Conservation (phyloP, 2,888 invertebrate genomes). For the Eudemis profundana region DNA sequence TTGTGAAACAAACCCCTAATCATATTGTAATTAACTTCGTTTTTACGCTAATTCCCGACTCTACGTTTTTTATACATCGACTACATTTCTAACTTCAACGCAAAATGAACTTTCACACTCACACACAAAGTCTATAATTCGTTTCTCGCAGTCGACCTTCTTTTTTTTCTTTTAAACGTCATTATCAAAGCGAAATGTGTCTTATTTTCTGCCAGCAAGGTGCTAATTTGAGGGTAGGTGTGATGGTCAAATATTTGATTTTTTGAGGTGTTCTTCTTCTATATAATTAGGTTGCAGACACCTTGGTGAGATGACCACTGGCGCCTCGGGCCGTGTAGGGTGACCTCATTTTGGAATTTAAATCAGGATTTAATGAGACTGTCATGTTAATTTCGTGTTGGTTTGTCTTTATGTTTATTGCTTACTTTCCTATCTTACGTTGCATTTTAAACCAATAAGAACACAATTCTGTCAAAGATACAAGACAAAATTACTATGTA, state of each 20-base stretch:
- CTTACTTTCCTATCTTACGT: background rate
- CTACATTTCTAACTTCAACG: background rate
- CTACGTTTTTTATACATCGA: conserved; percentile 1
- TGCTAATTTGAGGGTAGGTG: conserved; percentile 47
- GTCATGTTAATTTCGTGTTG: conserved; percentile 4
- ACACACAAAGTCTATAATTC: background rate
- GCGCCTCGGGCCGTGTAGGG: conserved; percentile 70
- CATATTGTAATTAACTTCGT: conserved; percentile 81
- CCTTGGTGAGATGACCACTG: conserved; percentile 76
- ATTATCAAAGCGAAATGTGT: conserved; percentile 56
- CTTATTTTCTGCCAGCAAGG: conserved; percentile 21
- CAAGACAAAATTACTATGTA: too few species aligned
- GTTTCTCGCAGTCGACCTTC: conserved; percentile 47
- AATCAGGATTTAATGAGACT: conserved; percentile 27
- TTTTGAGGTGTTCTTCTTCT: conserved; percentile 71
- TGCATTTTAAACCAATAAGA: too few species aligned
- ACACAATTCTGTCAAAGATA: too few species aligned
- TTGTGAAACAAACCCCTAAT: conserved; percentile 79
- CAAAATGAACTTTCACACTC: conserved; percentile 17
- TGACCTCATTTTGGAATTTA: conserved; percentile 30
- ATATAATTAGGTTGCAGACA: conserved; percentile 83
- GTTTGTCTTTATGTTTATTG: background rate
- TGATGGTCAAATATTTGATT: conserved; percentile 72
- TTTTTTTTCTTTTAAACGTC: conserved; percentile 54
- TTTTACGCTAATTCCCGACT: conserved; percentile 80